phyloP scores from a whole-genome alignment of 2,113 vertebrate species.

The Boleophthalmus pectinirostris region DNA sequence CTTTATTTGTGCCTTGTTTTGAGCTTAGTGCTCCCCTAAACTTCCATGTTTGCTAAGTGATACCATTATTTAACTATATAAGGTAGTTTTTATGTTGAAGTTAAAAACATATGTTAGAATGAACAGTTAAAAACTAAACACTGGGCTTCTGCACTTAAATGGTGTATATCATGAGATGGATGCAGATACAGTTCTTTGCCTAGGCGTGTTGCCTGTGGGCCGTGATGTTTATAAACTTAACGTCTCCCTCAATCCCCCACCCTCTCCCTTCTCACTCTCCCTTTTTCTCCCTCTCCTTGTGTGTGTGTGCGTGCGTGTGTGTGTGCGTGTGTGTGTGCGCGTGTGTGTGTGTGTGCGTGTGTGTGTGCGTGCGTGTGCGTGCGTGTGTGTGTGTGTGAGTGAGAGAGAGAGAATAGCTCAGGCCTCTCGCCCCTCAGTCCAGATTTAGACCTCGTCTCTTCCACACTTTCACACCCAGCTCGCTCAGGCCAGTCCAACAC shows the following conservation, averaged over 20 bases:
- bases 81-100: too few relatives aligned
- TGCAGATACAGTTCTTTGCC: not conserved
- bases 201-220: not conserved
- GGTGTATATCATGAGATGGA: not conserved
- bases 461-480: slow-evolving; percentile 46
- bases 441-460: slow-evolving; percentile 65
- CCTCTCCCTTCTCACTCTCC: too few relatives aligned
- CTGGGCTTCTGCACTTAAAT: not conserved
- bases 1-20: too few relatives aligned
- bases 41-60: too few relatives aligned
- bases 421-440: slow-evolving; percentile 54
- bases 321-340: not conserved
- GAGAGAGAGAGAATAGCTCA: slow-evolving; percentile 42
- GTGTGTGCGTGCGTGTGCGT: slow-evolving; percentile 2
- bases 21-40: too few relatives aligned
- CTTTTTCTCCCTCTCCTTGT: too few relatives aligned
- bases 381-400: not conserved
- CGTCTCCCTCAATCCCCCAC: not conserved
- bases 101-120: too few relatives aligned
- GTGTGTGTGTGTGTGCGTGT: too few relatives aligned
- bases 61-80: too few relatives aligned
- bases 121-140: too few relatives aligned
- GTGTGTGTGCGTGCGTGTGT: not conserved
- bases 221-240: not conserved
- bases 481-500: not conserved